Conservation (phyloP, 2,113 vertebrate genomes). For the Azemiops feae region DNA sequence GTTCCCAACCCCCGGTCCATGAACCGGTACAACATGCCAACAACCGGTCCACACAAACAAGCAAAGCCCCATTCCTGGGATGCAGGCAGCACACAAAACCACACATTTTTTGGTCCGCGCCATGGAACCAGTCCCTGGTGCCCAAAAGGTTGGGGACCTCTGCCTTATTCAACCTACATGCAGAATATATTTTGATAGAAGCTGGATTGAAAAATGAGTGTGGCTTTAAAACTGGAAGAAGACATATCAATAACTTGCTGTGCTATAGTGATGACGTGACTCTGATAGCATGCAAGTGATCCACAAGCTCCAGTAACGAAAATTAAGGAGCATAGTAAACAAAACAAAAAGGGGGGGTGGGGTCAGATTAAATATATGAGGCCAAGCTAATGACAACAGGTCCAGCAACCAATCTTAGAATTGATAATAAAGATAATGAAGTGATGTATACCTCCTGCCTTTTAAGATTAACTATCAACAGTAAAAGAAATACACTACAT, state of each 20-base stretch:
- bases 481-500: not conserved
- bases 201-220: not conserved
- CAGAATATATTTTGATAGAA: not conserved
- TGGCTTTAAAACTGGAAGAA: not conserved
- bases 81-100: too few species aligned
- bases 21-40: too few species aligned
- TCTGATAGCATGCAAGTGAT: not conserved
- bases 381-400: not conserved
- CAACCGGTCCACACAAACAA: too few species aligned
- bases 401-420: not conserved
- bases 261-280: not conserved
- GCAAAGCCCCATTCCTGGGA: too few species aligned
- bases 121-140: too few species aligned
- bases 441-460: not conserved
- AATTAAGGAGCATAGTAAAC: not conserved
- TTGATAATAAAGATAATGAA: not conserved
- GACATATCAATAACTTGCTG: not conserved
- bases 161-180: not conserved
- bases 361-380: too few species aligned
- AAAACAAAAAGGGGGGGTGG: not conserved
- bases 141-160: too few species aligned
- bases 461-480: not conserved
- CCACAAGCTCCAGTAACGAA: not conserved
- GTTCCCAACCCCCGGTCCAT: too few species aligned
- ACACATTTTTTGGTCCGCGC: too few species aligned